Percentiles rank a stretch among this genome's conserved stretches.
Evolutionary conservation across 2,888 invertebrate genomes (phyloP).

Genomic region (Halocaridina rubra): DNA sequence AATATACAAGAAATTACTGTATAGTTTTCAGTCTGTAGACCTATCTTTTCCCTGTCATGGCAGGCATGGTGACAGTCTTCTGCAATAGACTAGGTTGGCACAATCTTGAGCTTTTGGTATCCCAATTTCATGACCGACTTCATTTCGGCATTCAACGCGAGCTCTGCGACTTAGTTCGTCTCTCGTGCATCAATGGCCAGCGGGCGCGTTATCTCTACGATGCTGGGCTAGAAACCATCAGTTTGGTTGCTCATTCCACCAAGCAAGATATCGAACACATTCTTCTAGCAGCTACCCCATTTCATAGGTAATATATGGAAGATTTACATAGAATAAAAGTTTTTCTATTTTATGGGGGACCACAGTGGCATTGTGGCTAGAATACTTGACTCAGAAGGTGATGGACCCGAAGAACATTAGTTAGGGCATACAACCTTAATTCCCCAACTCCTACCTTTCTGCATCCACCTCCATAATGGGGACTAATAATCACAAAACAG

Average conservation of each 20-base stretch:
- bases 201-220: slow-evolving; percentile 86
- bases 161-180: slow-evolving; percentile 87
- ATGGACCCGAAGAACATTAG: too few relatives aligned
- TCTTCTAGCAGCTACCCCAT: slow-evolving; percentile 83
- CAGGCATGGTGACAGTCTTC: slow-evolving; percentile 97
- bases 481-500: too few relatives aligned
- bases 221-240: slow-evolving; percentile 81
- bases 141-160: slow-evolving; percentile 95
- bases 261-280: slow-evolving; percentile 79
- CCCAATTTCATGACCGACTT: slow-evolving; percentile 92
- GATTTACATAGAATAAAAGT: too few relatives aligned
- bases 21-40: too few relatives aligned
- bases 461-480: too few relatives aligned
- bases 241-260: slow-evolving; percentile 82
- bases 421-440: too few relatives aligned
- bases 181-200: slow-evolving; percentile 82
- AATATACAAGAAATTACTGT: too few relatives aligned
- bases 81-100: slow-evolving; percentile 93
- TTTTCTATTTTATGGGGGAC: too few relatives aligned
- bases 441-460: too few relatives aligned
- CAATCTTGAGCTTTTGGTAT: slow-evolving; percentile 86
- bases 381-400: too few relatives aligned
- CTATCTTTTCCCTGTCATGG: too few relatives aligned
- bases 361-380: too few relatives aligned
- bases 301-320: slow-evolving; percentile 74